Conservation (phyloP, 2,797 vertebrate genomes). For the Rhabdomys pumilio region DNA sequence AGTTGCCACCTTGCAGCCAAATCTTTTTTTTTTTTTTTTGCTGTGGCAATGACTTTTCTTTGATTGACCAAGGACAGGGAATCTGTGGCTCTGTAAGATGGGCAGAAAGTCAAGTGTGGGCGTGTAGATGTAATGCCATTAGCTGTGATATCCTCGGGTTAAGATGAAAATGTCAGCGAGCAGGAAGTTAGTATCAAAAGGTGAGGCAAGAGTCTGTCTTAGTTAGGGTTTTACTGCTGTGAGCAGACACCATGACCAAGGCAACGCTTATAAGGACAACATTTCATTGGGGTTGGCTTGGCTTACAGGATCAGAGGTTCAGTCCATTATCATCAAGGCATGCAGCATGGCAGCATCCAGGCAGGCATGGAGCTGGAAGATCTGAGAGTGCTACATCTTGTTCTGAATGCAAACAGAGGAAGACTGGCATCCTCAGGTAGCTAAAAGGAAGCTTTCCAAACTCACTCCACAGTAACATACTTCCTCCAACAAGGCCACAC, state of each 20-base stretch:
- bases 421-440: too few species aligned
- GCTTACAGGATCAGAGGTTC: neutral
- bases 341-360: neutral
- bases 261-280: neutral
- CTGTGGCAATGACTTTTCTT: conserved; percentile 54
- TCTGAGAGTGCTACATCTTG: neutral
- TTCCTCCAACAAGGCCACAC: too few species aligned
- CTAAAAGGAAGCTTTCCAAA: neutral
- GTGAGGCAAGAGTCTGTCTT: neutral
- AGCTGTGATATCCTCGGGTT: neutral
- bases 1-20: conserved; percentile 36
- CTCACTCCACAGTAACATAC: neutral
- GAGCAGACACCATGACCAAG: too few species aligned
- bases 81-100: conserved; percentile 50
- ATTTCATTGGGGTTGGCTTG: neutral
- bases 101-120: conserved; percentile 9
- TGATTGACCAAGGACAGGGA: conserved; percentile 41
- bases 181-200: neutral
- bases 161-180: neutral
- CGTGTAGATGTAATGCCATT: conserved; percentile 30
- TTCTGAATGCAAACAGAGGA: neutral
- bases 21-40: conserved; percentile 38
- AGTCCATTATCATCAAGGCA: neutral
- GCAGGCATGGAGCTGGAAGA: neutral
- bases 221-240: too few species aligned